phyloP scores from a whole-genome alignment of 2,113 vertebrate genomes.

The Siniperca chuatsi region DNA sequence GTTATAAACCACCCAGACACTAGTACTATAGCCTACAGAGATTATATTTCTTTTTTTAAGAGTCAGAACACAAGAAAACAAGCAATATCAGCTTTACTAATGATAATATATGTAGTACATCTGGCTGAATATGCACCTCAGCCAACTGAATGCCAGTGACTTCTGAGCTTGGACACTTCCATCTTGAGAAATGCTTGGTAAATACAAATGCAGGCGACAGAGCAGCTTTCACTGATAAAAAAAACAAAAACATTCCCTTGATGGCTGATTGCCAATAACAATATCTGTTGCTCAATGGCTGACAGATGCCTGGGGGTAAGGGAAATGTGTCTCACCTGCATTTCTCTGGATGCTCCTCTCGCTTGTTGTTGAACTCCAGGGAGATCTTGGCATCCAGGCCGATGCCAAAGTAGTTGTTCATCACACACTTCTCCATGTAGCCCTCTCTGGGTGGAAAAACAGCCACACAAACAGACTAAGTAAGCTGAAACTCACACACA shows the following conservation, averaged over 20 bases:
- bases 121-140: not conserved
- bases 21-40: not conserved
- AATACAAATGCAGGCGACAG: not conserved
- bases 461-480: not conserved
- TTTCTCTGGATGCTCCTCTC: constrained; percentile 98
- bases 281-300: not conserved
- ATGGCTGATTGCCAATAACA: not conserved
- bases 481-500: not conserved
- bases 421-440: constrained; percentile 98
- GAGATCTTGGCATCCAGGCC: constrained; percentile 99
- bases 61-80: not conserved
- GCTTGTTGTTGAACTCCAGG: constrained; percentile 98
- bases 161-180: not conserved
- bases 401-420: constrained; percentile 99
- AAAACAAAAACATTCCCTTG: not conserved
- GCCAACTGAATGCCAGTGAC: not conserved
- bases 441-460: constrained; percentile 87
- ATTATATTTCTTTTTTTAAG: not conserved
- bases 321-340: constrained; percentile 89
- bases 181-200: not conserved
- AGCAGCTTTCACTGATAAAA: not conserved
- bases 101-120: not conserved
- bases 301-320: not conserved
- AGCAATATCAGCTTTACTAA: not conserved
- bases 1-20: not conserved